Evolutionary conservation across 1,140 invertebrate species (phyloP), one percentile per base, ranked within the genome.

Genomic region (Aphaenogaster ashmeadi): DNA sequence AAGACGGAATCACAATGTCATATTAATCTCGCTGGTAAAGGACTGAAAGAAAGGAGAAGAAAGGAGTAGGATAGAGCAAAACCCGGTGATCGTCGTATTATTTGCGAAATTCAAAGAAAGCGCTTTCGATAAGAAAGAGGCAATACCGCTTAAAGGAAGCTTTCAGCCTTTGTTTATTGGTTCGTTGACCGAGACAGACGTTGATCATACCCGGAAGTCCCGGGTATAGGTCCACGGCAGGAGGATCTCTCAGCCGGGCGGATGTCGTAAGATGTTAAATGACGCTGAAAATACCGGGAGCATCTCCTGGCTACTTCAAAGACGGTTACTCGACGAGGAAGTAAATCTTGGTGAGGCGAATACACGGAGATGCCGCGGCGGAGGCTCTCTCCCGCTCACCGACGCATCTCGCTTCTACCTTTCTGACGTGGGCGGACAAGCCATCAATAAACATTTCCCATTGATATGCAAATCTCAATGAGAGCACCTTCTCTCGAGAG

Each of bases 401-500:
- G n/a, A 0, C 58, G 36, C 15, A 66, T 47, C 41, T 27, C 33
- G 38, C 58, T 64, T 44, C 33, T 86, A 60, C 36, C 58, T 79
- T 77, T 84, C 56, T 62, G 36, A 58, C 88, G 38, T 78, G 36
- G 56, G 38, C 60, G 58, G 71, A 89, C 78, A 80, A 89, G 80
- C 69, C 87, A 80, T 90, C 87, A 86, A 91, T 93, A 93, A 92
- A 93, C 79, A 92, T 91, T 91, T 67, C 66, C 74, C 21, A 90
- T 90, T 89, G 88, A 85, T 74, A 93, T 90, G 86, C 54, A 91
- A 92, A 93, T 92, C 64, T 52, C 81, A 87, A 50, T 58, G 74
- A 60, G 83, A 86, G 78, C 62, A 58, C 18, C 72, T 87, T 79
- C 81, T 69, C 79, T 79, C 87, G 50, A 86, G 77, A 74, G 74